Percentiles rank a stretch among this genome's conserved stretches.
Evolutionary conservation across 2,113 vertebrate species (phyloP).

Genomic region (Gnathonemus echidnorhynchus): DNA sequence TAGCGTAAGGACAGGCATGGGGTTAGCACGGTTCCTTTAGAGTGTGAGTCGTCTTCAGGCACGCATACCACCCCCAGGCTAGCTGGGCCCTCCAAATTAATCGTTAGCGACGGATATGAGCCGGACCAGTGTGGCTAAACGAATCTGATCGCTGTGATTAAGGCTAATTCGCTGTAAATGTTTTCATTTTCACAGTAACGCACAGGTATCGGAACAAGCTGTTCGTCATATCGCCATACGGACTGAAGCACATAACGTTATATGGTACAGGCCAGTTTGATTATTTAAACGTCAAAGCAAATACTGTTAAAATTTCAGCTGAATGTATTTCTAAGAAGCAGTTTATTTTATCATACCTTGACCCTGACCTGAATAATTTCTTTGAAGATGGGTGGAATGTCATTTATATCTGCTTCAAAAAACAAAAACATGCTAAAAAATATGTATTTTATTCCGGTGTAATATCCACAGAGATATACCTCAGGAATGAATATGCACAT

Average conservation of each 20-base stretch:
- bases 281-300: background rate
- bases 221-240: background rate
- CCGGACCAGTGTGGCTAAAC: background rate
- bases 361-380: background rate
- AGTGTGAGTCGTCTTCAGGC: background rate
- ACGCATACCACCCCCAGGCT: background rate
- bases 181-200: slow-evolving; percentile 6
- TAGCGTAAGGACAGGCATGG: background rate
- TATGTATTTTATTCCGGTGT: background rate
- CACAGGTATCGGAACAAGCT: background rate
- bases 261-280: background rate
- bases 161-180: background rate
- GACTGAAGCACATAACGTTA: background rate
- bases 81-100: background rate
- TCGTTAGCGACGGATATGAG: background rate
- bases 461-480: background rate
- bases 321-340: background rate
- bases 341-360: background rate
- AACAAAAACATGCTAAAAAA: background rate
- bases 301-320: background rate
- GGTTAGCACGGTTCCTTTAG: background rate
- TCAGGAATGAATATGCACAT: background rate
- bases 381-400: background rate
- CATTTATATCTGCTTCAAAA: background rate
- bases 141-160: background rate